Evolutionary conservation across 2,888 invertebrate genomes (phyloP).

Genomic region (Macrostomum cliftonense): DNA sequence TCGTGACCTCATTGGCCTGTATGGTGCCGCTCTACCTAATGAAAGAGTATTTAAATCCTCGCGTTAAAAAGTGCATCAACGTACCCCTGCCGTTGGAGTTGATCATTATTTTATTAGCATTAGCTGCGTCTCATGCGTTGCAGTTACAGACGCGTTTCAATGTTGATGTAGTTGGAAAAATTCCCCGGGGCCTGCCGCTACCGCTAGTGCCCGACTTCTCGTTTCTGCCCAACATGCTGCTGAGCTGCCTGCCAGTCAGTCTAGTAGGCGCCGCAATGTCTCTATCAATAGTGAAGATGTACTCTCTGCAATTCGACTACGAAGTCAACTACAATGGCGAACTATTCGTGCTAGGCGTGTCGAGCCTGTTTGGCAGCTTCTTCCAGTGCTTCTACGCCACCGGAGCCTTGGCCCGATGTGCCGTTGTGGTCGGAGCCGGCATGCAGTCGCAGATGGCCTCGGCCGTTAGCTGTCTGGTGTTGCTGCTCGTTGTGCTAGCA

Average conservation of each 20-base stretch:
- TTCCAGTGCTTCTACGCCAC: conserved; percentile 8
- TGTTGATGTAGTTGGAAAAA: not conserved
- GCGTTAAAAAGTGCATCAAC: too few species aligned
- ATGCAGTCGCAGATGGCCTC: conserved; percentile 9
- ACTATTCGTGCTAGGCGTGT: conserved; percentile 6
- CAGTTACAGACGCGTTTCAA: too few species aligned
- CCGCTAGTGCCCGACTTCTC: conserved; percentile 7
- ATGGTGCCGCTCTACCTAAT: too few species aligned
- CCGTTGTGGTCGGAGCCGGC: conserved; percentile 9
- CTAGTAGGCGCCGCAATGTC: conserved; percentile 1
- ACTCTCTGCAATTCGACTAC: conserved; percentile 6
- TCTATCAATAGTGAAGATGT: conserved; percentile 1
- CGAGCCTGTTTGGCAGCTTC: conserved; percentile 7
- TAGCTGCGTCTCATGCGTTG: too few species aligned
- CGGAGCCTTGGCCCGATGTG: conserved; percentile 3
- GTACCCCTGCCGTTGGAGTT: too few species aligned
- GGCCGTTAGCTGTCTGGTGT: not conserved
- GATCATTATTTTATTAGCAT: too few species aligned
- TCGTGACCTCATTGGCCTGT: too few species aligned
- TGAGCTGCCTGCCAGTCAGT: too few species aligned
- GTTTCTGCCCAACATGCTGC: conserved; percentile 2
- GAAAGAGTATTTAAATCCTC: too few species aligned
- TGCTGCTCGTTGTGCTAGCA: too few species aligned
- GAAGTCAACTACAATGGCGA: conserved; percentile 10
- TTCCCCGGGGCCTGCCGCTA: not conserved